A percentile compares a stretch with the other conserved stretches of the same genome.
Conservation (phyloP, 2,113 vertebrate species). For the Solea solea region DNA sequence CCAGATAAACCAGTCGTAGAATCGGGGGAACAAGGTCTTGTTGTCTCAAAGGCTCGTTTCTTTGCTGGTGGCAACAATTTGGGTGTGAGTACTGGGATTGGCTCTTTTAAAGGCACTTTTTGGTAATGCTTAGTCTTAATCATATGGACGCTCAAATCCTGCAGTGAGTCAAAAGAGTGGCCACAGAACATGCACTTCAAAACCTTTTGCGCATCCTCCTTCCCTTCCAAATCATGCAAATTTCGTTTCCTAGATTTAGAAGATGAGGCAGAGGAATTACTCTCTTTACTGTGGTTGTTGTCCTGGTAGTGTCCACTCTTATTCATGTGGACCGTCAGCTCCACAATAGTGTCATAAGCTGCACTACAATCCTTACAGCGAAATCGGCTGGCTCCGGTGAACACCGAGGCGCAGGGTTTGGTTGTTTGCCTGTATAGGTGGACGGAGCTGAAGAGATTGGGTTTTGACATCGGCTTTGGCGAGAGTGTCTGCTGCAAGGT, state of each 20-base stretch:
- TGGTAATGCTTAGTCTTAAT: slow-evolving; percentile 99
- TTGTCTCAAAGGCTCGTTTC: slow-evolving; percentile 93
- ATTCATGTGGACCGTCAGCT: slow-evolving; percentile 97
- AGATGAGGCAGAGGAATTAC: slow-evolving; percentile 88
- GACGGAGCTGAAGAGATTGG: slow-evolving; percentile 96
- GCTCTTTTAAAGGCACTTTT: slow-evolving; percentile 99
- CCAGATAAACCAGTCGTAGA: slow-evolving; percentile 90
- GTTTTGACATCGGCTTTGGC: slow-evolving; percentile 87
- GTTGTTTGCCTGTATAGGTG: slow-evolving; percentile 94
- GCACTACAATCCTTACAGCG: slow-evolving; percentile 96
- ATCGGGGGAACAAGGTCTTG: slow-evolving; percentile 94
- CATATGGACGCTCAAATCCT: slow-evolving; percentile 98
- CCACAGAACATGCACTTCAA: slow-evolving; percentile 99
- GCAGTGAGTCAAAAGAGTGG: slow-evolving; percentile 97
- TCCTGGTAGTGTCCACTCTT: slow-evolving; percentile 98
- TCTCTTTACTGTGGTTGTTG: slow-evolving; percentile 94
- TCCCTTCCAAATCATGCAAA: slow-evolving; percentile 94
- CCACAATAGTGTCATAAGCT: slow-evolving; percentile 96
- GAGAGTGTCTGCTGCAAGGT: slow-evolving; percentile 93
- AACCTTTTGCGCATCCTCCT: slow-evolving; percentile 97
- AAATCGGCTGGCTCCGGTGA: slow-evolving; percentile 96
- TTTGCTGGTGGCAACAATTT: slow-evolving; percentile 93
- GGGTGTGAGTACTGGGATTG: slow-evolving; percentile 91
- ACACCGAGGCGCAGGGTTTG: slow-evolving; percentile 90
- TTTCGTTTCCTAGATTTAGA: slow-evolving; percentile 94